Conservation (phyloP, 2,113 vertebrate genomes). For the Natator depressus region DNA sequence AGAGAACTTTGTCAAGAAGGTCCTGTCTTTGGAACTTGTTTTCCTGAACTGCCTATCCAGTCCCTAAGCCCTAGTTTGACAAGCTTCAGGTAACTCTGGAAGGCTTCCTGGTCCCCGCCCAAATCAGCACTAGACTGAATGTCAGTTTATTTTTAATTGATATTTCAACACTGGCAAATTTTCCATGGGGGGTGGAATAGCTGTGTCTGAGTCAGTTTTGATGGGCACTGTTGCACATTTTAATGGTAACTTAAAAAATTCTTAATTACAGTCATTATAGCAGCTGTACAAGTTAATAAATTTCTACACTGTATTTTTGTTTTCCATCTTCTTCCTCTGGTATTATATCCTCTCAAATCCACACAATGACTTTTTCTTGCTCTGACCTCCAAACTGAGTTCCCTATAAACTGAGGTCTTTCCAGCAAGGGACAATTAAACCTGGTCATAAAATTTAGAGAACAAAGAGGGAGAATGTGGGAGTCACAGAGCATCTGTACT, state of each 20-base stretch:
- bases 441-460: neutral
- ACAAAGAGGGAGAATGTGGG: neutral
- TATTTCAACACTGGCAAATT: neutral
- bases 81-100: neutral
- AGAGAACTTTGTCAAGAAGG: neutral
- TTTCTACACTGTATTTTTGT: neutral
- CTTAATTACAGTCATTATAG: neutral
- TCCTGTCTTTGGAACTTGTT: neutral
- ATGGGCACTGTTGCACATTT: neutral
- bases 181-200: neutral
- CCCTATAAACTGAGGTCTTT: neutral
- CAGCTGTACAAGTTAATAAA: neutral
- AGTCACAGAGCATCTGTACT: neutral
- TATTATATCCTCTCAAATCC: neutral
- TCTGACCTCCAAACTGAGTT: neutral
- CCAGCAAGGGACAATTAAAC: neutral
- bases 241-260: neutral
- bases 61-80: neutral
- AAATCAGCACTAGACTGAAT: neutral
- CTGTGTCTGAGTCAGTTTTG: neutral
- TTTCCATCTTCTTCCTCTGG: neutral
- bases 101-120: fast-evolving
- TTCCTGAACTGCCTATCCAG: neutral
- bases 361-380: neutral
- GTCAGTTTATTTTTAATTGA: neutral